A percentile compares a stretch with the other conserved stretches of the same genome.
Conservation (phyloP, 1,140 invertebrate genomes). For the Pseudomyrmex cubaensis region DNA sequence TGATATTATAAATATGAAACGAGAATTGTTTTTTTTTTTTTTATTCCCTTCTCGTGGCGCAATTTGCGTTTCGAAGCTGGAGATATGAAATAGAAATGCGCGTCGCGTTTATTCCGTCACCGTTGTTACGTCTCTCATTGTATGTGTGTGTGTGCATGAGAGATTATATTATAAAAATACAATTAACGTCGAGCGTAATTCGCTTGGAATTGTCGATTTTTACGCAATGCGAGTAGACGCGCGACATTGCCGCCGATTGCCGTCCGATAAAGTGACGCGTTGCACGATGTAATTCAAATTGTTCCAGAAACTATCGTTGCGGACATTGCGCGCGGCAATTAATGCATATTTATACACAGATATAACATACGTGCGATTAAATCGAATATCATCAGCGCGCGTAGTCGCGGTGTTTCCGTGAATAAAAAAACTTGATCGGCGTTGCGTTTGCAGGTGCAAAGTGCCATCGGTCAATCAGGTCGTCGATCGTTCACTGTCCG, state of each 20-base stretch:
- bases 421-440: neutral
- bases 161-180: neutral
- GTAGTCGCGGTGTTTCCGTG: neutral
- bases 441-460: conserved; percentile 50
- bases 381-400: conserved; percentile 47
- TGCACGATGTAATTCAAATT: conserved; percentile 23
- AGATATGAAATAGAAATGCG: neutral
- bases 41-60: neutral
- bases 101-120: too few species aligned
- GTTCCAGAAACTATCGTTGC: neutral
- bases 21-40: neutral
- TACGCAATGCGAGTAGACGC: neutral
- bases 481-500: conserved; percentile 71
- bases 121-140: too few species aligned
- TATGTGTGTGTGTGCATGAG: too few species aligned
- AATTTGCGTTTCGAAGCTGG: neutral
- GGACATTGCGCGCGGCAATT: conserved; percentile 6
- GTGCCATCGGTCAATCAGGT: conserved; percentile 35
- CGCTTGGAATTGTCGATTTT: neutral
- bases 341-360: conserved; percentile 9
- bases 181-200: neutral
- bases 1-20: neutral
- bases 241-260: neutral
- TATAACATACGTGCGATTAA: conserved; percentile 2
- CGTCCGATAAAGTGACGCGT: conserved; percentile 1